Conservation (phyloP, 2,113 vertebrate genomes). For the Bothrops jararaca region DNA sequence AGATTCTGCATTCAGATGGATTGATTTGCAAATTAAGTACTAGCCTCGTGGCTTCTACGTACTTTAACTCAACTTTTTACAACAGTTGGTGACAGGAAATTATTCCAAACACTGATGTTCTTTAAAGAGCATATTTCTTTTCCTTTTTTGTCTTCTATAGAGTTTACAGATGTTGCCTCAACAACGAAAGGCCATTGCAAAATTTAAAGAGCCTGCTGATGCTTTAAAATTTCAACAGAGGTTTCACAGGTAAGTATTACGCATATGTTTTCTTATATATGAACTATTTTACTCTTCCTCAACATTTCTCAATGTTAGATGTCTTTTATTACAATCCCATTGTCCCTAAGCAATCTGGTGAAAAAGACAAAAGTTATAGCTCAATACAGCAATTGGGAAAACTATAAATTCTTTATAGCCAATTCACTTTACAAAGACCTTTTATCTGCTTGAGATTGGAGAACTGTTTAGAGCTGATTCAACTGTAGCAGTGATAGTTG, state of each 20-base stretch:
- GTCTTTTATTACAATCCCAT: background rate
- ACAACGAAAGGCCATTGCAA: slow-evolving; percentile 94
- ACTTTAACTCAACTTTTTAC: background rate
- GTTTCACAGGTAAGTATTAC: slow-evolving; percentile 88
- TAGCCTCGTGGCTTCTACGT: background rate
- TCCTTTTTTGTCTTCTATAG: slow-evolving; percentile 62
- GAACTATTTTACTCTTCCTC: background rate
- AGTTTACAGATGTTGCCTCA: slow-evolving; percentile 95
- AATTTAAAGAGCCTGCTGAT: slow-evolving; percentile 86
- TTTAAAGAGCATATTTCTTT: background rate
- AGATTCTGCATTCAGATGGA: background rate
- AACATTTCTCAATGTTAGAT: background rate
- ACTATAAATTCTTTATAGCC: background rate
- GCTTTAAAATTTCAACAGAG: slow-evolving; percentile 92
- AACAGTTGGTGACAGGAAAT: background rate
- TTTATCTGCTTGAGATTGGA: background rate
- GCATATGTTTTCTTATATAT: background rate
- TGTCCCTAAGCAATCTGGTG: background rate
- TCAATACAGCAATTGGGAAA: background rate
- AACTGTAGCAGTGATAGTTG: background rate
- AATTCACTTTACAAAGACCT: background rate
- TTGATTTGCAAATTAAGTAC: background rate
- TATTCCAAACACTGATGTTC: background rate
- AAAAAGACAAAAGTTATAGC: background rate
- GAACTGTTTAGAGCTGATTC: background rate